Evolutionary conservation across 2,797 vertebrate genomes (phyloP), one percentile per base, ranked within the genome.

Genomic region (Botia kubotai): DNA sequence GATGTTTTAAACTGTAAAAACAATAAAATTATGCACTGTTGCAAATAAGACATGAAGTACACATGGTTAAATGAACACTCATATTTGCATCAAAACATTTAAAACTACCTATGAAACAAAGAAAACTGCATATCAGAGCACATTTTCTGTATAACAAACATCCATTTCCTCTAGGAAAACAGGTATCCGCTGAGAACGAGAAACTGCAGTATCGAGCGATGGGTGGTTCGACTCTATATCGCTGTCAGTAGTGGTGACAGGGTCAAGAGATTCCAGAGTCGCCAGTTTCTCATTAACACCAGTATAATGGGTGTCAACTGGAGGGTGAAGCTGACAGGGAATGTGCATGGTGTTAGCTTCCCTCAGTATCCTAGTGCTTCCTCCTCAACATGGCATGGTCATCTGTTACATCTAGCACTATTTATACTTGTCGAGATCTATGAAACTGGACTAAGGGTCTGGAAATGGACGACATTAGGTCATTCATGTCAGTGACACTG

Each of bases 241-340:
- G 39, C 78, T 85, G 75, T 85, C 75, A 74, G 29, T 36, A 39
- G 53, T 33, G 65, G 46, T 77, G 66, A 77, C 66, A 63, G 75
- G 78, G 78, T 78, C 74, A 83, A 71, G 55, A 75, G 36, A 76
- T 75, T 70, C 66, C 74, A 75, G 74, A 81, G 62, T 74, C 77
- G 69, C 81, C 48, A 43, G 55, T 75, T 81, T 83, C 81, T 83
- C 78, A 81, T 85, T 83, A 85, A 83, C 79, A 73, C 71, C 74
- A 78, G 36, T 73, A 79, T 85, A 85, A 83, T 83, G 74, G 77
- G 55, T 83, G 69, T 85, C 81, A 80, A 79, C 77, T 70, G 55
- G 63, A 82, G 65, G 53, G 26, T 66, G 74, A 72, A 83, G 74
- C 74, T 85, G 81, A 83, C 84, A 83, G 71, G 33, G 29, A 53